Percentiles rank a stretch among this genome's conserved stretches.
Evolutionary conservation across 37 sponge, comb jelly and placozoan species (phyloP).

Genomic region (Eunapius fragilis): DNA sequence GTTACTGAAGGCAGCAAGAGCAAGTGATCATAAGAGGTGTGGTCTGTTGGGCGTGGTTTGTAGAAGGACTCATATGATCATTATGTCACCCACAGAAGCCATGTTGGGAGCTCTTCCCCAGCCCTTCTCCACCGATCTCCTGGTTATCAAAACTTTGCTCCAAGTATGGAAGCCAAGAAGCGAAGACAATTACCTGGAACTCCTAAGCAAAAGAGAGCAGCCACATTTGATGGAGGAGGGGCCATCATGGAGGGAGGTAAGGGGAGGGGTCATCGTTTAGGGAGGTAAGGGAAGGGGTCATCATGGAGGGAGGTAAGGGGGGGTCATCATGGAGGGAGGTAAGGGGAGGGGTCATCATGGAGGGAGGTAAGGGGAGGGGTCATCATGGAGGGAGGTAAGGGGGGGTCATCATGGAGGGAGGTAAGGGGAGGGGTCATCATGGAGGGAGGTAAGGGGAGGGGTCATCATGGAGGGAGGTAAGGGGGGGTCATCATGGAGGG

Average conservation of each 20-base stretch:
- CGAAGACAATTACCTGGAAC: background rate
- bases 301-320: background rate
- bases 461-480: too few species aligned
- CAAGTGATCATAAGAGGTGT: background rate
- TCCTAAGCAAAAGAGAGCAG: background rate
- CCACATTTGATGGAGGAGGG: background rate
- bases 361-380: too few species aligned
- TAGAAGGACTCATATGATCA: too few species aligned
- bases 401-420: too few species aligned
- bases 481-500: too few species aligned
- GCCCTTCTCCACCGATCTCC: background rate
- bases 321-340: background rate
- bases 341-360: too few species aligned
- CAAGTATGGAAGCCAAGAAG: background rate
- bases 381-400: too few species aligned
- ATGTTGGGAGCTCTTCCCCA: background rate
- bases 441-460: too few species aligned
- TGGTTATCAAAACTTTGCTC: background rate
- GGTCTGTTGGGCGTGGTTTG: too few species aligned
- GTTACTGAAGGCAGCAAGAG: background rate
- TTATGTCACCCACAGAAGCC: background rate
- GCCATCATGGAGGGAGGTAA: background rate
- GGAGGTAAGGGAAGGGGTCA: background rate
- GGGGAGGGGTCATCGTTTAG: background rate
- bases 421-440: too few species aligned